Conservation (phyloP, 2,113 vertebrate species). For the Taurulus bubalis region DNA sequence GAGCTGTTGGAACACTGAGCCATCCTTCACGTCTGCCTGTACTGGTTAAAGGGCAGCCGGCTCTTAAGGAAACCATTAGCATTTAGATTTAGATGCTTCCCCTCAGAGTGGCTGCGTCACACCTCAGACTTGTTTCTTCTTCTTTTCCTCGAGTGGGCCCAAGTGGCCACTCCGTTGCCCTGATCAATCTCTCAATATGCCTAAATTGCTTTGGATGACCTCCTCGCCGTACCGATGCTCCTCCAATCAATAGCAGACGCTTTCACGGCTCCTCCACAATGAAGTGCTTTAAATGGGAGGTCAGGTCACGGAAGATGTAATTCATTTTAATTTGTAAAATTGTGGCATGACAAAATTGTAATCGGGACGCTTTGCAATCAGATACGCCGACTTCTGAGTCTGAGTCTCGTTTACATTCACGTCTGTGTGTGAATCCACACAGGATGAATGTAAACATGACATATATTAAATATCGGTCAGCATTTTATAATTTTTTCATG, state of each 20-base stretch:
- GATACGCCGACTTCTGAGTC: conserved; percentile 33
- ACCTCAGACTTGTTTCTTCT: conserved; percentile 64
- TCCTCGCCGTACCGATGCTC: conserved; percentile 67
- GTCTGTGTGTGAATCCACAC: conserved; percentile 51
- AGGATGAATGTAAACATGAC: conserved; percentile 71
- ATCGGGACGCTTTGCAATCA: conserved; percentile 70
- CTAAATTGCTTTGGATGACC: conserved; percentile 78
- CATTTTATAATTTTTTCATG: not conserved
- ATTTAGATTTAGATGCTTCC: conserved; percentile 77
- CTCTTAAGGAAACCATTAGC: conserved; percentile 82
- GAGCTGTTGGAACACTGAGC: conserved; percentile 66
- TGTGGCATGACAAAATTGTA: conserved; percentile 75
- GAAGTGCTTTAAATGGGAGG: conserved; percentile 79
- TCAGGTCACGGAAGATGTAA: conserved; percentile 76
- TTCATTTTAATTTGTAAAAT: conserved; percentile 81
- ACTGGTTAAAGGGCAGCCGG: conserved; percentile 78
- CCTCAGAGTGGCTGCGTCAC: conserved; percentile 58
- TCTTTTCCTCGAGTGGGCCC: conserved; percentile 62
- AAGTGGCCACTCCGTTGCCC: conserved; percentile 64
- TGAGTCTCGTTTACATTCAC: conserved; percentile 60
- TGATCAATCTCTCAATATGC: conserved; percentile 78
- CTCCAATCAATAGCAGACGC: conserved; percentile 77
- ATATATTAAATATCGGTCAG: conserved; percentile 65
- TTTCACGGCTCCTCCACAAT: conserved; percentile 78
- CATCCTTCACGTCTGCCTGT: conserved; percentile 77